A percentile compares a stretch with the other conserved stretches of the same genome.
phyloP scores from a whole-genome alignment of 2,797 vertebrate genomes.

The Sebastes steindachneri region DNA sequence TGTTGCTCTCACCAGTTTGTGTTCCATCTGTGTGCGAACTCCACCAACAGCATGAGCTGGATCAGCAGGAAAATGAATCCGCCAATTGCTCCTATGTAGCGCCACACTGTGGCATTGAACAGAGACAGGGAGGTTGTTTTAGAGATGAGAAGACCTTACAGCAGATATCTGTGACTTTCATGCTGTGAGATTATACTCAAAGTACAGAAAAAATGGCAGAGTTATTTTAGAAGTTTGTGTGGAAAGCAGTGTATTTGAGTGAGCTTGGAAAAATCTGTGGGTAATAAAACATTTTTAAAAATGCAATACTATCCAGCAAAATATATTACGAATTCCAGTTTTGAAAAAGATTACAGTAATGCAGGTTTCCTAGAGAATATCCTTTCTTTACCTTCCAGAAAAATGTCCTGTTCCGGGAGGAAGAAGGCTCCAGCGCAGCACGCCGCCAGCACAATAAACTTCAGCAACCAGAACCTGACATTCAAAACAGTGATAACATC shows the following conservation, averaged over 20 bases:
- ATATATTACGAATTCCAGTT: neutral
- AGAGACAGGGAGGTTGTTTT: neutral
- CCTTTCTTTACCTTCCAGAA: conserved; percentile 88
- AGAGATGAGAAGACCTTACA: neutral
- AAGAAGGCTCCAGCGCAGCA: conserved; percentile 97
- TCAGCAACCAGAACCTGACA: conserved; percentile 95
- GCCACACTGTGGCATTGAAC: conserved; percentile 87
- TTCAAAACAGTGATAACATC: neutral
- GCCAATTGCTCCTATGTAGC: conserved; percentile 89
- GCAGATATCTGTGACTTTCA: neutral
- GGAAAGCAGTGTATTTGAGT: neutral
- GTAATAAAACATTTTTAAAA: neutral
- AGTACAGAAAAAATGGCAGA: neutral
- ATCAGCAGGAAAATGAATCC: conserved; percentile 91
- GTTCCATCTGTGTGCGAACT: conserved; percentile 99
- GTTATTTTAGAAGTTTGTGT: neutral
- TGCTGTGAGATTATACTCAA: neutral
- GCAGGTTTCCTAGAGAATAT: neutral
- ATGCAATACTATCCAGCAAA: neutral
- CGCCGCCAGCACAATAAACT: conserved; percentile 88
- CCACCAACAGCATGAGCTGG: conserved; percentile 93
- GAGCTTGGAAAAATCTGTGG: neutral
- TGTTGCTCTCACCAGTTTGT: conserved; percentile 92
- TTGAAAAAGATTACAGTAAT: neutral
- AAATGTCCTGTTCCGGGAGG: conserved; percentile 90